phyloP scores from a whole-genome alignment of 2,797 vertebrate species.

The Epinephelus coioides region DNA sequence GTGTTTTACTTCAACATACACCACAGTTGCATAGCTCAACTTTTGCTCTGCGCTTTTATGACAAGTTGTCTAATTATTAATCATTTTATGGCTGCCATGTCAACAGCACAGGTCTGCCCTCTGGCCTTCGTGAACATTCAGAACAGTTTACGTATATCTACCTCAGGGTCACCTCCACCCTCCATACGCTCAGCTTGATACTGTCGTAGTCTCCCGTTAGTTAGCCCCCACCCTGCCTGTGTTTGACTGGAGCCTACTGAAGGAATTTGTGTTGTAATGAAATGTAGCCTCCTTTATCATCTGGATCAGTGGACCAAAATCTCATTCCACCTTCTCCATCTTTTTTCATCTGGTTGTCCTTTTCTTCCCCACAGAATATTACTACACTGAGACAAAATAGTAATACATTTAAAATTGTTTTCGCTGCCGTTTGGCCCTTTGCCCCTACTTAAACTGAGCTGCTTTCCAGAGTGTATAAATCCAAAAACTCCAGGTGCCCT shows the following conservation, averaged over 20 bases:
- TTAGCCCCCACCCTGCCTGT: background rate
- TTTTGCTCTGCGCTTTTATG: slow-evolving; percentile 35
- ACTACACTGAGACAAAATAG: background rate
- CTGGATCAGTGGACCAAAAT: background rate
- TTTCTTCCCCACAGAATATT: background rate
- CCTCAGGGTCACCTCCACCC: slow-evolving; percentile 21
- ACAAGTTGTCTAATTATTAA: slow-evolving; percentile 62
- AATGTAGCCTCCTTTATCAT: slow-evolving; percentile 2
- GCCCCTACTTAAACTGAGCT: too few relatives aligned
- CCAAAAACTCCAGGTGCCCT: background rate
- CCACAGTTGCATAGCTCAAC: background rate
- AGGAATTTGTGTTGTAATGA: background rate
- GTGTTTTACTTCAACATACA: background rate
- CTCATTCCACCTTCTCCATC: background rate
- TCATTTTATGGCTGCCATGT: slow-evolving; percentile 58
- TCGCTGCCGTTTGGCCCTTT: too few relatives aligned
- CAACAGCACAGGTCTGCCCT: slow-evolving; percentile 29
- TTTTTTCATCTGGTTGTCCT: background rate
- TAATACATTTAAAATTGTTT: background rate
- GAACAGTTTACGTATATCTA: slow-evolving; percentile 16
- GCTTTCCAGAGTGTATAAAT: background rate
- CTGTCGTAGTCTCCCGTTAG: background rate
- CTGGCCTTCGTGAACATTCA: slow-evolving; percentile 30
- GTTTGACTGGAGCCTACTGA: background rate
- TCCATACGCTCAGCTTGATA: background rate